Evolutionary conservation across 2,888 invertebrate genomes (phyloP), one percentile per base, ranked within the genome.

Genomic region (Drosophila sordidula): DNA sequence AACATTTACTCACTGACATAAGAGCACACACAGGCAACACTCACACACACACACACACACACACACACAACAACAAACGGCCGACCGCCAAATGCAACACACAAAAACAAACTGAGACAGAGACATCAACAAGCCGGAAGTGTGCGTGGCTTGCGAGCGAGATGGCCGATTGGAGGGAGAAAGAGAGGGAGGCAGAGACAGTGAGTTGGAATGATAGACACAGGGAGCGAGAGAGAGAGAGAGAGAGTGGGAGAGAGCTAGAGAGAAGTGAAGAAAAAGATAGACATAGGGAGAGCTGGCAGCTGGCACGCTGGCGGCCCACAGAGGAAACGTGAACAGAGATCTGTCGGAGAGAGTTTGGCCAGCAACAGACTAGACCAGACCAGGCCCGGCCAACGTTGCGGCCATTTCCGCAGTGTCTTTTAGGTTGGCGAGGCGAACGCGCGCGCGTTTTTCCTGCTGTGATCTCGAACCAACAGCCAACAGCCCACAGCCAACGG

Each of bases 361-460:
- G 77, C 57, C 64, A 62, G 47, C 61, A 66, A 38, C 64, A 49
- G 47, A 44, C 16, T 18, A 42, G 49, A 32, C 16, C 32, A 74
- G 46, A 68, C 44, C 58, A 47, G 57, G 78, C 59, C 75, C 32
- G 67, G 70, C 70, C 54, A 74, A 50, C 75, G 52, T 47, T 74
- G 52, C 34, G 63, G 78, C 75, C 75, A 70, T 80, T 62, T 71
- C 71, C 81, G 80, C 89, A 90, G 90, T 90, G 86, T 90, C 90
- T 85, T 82, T 90, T 90, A 79, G 82, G 89, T 87, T 86, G 90
- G 88, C 90, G 79, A 80, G 80, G 88, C 86, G 90, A 84, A 87
- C 85, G 85, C 87, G 90, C 83, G 85, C 85, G 79, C 73, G 64
- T 57, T 67, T 76, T 75, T 81, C 49, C 68, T 62, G 66, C 74